Percentiles rank a stretch among this genome's conserved stretches.
These are phyloP conservation scores for Salvator merianae DNA, from an alignment of 2,113 vertebrate genomes.

Conservation along the genomic window DNA sequence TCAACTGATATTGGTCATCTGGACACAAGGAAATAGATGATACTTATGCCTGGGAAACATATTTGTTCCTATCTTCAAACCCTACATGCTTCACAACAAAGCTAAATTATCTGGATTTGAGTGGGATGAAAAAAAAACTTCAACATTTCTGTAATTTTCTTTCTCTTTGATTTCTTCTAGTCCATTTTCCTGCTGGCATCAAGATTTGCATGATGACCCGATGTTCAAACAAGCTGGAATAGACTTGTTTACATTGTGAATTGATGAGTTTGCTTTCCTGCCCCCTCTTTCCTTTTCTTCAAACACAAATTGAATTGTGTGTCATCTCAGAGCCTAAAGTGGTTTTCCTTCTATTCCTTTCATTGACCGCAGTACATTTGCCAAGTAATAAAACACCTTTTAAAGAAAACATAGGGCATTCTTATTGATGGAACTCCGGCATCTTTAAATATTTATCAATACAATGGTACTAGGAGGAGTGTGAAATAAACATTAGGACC, in stretches of 20 bases:
- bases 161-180: conserved; percentile 42
- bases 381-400: conserved; percentile 70
- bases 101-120: neutral
- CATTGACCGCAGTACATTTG: conserved; percentile 47
- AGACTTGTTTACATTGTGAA: conserved; percentile 39
- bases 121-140: neutral
- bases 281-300: conserved; percentile 35
- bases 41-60: too few relatives aligned
- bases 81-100: neutral
- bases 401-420: conserved; percentile 65
- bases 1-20: too few relatives aligned
- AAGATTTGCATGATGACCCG: conserved; percentile 53
- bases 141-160: conserved; percentile 12
- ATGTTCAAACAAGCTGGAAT: conserved; percentile 41
- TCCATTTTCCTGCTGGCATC: conserved; percentile 43
- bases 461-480: conserved; percentile 57
- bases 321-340: conserved; percentile 57
- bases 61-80: too few relatives aligned
- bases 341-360: conserved; percentile 47
- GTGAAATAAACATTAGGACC: conserved; percentile 67
- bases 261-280: conserved; percentile 45
- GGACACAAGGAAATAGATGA: too few relatives aligned
- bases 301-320: conserved; percentile 65
- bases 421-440: conserved; percentile 54
- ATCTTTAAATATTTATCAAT: conserved; percentile 75